phyloP scores from a whole-genome alignment of 1,140 invertebrate genomes.

The Habropoda laboriosa region DNA sequence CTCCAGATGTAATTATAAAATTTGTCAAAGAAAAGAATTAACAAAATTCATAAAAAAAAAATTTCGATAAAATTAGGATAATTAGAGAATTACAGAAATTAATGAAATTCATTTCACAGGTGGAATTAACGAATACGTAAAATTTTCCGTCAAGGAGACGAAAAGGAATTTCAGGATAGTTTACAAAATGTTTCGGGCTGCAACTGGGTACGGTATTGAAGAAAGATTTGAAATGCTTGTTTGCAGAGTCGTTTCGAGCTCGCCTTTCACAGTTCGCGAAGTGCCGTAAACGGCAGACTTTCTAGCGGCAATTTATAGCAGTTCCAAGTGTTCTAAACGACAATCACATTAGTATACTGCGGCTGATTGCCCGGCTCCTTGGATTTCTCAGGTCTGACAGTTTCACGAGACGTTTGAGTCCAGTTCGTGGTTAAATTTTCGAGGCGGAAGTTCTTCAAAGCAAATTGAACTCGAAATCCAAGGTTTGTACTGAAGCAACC shows the following conservation, averaged over 20 bases:
- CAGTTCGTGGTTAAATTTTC: not conserved
- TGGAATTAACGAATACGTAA: too few species aligned
- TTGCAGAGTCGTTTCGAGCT: constrained; percentile 11
- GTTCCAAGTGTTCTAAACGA: constrained; percentile 29
- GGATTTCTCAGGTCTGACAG: not conserved
- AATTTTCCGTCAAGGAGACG: too few species aligned
- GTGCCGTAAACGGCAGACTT: constrained; percentile 27
- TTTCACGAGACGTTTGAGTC: not conserved
- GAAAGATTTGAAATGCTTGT: not conserved
- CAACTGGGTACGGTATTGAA: not conserved
- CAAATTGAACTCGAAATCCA: not conserved
- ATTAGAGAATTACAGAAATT: too few species aligned
- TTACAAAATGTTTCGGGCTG: not conserved
- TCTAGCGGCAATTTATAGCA: constrained; percentile 19
- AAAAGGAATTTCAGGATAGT: too few species aligned
- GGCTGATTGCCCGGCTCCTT: not conserved
- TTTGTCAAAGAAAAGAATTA: not conserved
- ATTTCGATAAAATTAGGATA: too few species aligned
- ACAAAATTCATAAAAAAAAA: too few species aligned
- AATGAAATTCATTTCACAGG: too few species aligned
- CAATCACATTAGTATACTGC: constrained; percentile 30
- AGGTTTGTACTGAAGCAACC: not conserved
- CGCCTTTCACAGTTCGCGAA: constrained; percentile 16
- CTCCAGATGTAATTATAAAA: not conserved
- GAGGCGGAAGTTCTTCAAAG: not conserved